phyloP scores from a whole-genome alignment of 2,888 invertebrate genomes.

The Steinernema carpocapsae region DNA sequence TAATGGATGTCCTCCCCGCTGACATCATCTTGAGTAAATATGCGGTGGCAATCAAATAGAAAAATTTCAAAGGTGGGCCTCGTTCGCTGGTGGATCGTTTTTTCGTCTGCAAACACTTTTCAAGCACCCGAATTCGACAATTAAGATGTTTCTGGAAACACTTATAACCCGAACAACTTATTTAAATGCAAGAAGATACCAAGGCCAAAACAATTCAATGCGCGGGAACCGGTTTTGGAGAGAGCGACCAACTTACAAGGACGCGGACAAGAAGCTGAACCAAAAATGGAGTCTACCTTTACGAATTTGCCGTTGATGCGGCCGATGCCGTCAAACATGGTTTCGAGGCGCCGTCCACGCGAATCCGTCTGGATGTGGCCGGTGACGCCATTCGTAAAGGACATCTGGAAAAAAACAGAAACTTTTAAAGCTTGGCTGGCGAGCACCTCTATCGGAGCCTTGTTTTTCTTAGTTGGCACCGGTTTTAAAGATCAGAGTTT shows the following conservation, averaged over 20 bases:
- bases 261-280: neutral
- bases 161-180: neutral
- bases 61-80: too few species aligned
- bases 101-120: too few species aligned
- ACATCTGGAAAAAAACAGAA: slow-evolving; percentile 37
- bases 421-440: too few species aligned
- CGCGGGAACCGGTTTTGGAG: neutral
- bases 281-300: slow-evolving; percentile 38
- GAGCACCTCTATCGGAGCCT: too few species aligned
- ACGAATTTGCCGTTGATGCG: slow-evolving; percentile 39
- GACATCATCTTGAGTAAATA: too few species aligned
- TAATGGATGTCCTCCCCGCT: too few species aligned
- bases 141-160: too few species aligned
- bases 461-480: too few species aligned
- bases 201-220: neutral
- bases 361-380: slow-evolving; percentile 38
- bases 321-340: slow-evolving; percentile 42
- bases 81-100: too few species aligned
- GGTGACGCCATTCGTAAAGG: slow-evolving; percentile 36
- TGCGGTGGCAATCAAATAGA: too few species aligned
- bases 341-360: slow-evolving; percentile 39
- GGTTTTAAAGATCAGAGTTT: too few species aligned
- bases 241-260: neutral
- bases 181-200: neutral
- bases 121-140: too few species aligned